Conservation (phyloP, 2,113 vertebrate species). For the Mionectes macconnelli region DNA sequence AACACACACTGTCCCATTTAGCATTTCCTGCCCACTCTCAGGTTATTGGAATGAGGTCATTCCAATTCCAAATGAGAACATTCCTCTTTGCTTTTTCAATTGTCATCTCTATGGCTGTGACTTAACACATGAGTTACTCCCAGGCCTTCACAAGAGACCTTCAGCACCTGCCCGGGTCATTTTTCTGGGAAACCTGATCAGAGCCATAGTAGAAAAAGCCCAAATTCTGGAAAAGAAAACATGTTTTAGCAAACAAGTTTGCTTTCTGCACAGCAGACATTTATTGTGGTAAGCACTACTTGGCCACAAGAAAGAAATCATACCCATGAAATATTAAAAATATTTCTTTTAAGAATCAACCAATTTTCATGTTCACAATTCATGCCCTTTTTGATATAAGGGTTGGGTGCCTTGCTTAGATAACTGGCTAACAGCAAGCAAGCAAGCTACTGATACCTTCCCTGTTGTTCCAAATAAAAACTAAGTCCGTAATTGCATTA, state of each 20-base stretch:
- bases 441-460: not conserved
- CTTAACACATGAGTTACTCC: not conserved
- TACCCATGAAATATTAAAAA: not conserved
- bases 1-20: not conserved
- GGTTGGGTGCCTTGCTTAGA: not conserved
- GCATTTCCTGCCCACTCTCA: constrained; percentile 24
- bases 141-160: not conserved
- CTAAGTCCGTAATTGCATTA: not conserved
- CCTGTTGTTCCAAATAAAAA: constrained; percentile 3
- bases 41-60: constrained; percentile 33
- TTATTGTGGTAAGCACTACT: not conserved
- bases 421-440: not conserved
- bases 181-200: not conserved
- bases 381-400: not conserved
- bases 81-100: constrained; percentile 7
- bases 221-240: not conserved
- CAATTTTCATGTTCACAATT: not conserved
- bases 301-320: not conserved
- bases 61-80: too few species aligned
- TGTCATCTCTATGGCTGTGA: constrained; percentile 20
- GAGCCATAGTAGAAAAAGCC: not conserved
- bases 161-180: not conserved
- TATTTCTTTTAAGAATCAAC: constrained; percentile 1
- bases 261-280: not conserved
- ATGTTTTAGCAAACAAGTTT: not conserved